phyloP scores from a whole-genome alignment of 2,797 vertebrate genomes.

The Aulostomus chinensis region DNA sequence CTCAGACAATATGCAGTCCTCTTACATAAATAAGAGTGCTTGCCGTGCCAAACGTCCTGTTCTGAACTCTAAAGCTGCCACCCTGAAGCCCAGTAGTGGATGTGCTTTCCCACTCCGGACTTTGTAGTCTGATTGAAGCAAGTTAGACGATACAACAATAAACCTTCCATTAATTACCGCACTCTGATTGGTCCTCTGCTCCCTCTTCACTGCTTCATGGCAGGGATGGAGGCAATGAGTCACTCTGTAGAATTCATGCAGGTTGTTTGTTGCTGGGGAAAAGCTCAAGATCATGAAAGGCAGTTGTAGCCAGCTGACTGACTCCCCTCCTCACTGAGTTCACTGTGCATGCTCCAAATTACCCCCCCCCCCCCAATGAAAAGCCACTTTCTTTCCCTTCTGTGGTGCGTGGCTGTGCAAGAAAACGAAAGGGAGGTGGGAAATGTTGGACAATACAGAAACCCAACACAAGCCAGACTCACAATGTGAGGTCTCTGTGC shows the following conservation, averaged over 20 bases:
- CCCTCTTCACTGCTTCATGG: conserved; percentile 5
- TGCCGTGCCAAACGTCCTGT: too few relatives aligned
- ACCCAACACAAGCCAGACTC: conserved; percentile 60
- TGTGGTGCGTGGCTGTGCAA: conserved; percentile 62
- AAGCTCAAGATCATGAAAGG: conserved; percentile 53
- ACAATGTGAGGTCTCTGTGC: conserved; percentile 79
- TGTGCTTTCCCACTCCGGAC: conserved; percentile 2
- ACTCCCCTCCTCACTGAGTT: conserved; percentile 58
- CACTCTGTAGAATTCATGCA: conserved; percentile 44
- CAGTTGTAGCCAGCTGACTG: conserved; percentile 63
- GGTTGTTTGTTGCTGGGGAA: conserved; percentile 55
- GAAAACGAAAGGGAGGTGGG: conserved; percentile 61
- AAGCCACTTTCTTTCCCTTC: conserved; percentile 78
- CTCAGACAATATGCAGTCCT: too few relatives aligned
- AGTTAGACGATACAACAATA: conserved; percentile 36
- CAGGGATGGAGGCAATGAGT: conserved; percentile 37
- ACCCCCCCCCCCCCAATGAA: conserved; percentile 70
- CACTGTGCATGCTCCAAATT: conserved; percentile 58
- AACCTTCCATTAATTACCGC: conserved; percentile 31
- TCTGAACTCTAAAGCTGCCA: conserved; percentile 9
- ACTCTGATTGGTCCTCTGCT: conserved; percentile 15
- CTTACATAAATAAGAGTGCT: too few relatives aligned
- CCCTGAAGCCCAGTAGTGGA: not conserved
- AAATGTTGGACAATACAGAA: conserved; percentile 66
- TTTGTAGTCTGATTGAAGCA: conserved; percentile 28